Base-by-base conservation (phyloP, 2,113 vertebrate genomes). In the Barbus barbus region DNA sequence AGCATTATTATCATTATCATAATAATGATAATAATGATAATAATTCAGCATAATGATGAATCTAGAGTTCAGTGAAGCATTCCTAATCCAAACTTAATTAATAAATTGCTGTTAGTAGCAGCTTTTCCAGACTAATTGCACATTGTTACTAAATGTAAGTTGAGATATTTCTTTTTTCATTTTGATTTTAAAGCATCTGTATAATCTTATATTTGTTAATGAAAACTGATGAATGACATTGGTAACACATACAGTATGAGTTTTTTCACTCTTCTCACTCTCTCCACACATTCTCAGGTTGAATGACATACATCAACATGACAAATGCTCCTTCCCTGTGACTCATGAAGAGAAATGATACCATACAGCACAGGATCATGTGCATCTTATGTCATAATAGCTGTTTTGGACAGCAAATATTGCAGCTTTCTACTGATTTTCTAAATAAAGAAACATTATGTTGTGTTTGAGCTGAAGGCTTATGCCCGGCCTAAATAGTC, bases 1-100 rank as follows among this genome's bases (percentile, higher is more conserved):
- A n/a, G n/a, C n/a, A n/a, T n/a, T n/a, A n/a, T n/a, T n/a, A n/a
- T n/a, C n/a, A n/a, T n/a, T n/a, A n/a, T n/a, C n/a, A n/a, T n/a
- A n/a, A n/a, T n/a, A n/a, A n/a, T n/a, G n/a, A n/a, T n/a, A n/a
- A n/a, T n/a, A n/a, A n/a, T n/a, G n/a, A n/a, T n/a, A n/a, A n/a
- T n/a, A n/a, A n/a, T n/a, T n/a, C 65, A 80, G 60, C 58, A 65
- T 28, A 80, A 80, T 63, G 22, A 65, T 80, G 24, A 63, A 44
- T 46, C 14, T 63, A 22, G 56, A 41, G 58, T 46, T 65, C 38
- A 80, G 24, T 80, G 78, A 80, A 28, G 78, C 38, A 46, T 80
- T 80, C 4, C 24, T 80, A 80, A 80, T 63, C 78, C n/a, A 41
- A 9, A 6, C 33, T 53, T 22, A 6, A 77, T 53, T 77, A 51